Base-by-base conservation (phyloP, 2,888 invertebrate genomes). In the Agrochola lota region DNA sequence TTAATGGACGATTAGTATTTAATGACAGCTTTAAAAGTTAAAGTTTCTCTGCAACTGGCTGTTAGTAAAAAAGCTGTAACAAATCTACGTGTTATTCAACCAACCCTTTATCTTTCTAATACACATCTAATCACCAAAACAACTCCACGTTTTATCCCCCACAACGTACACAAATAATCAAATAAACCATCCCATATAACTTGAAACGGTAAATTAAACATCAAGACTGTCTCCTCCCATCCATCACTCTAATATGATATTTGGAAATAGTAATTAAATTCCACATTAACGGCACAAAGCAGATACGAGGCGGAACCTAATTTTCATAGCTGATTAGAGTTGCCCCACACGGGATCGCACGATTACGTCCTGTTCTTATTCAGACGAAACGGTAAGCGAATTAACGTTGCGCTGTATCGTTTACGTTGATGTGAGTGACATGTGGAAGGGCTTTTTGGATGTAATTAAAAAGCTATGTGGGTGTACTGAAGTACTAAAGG, bases 311-410 rank as follows among this genome's bases (percentile, higher is more conserved):
- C 95, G 95, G 96, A 96, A 96, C 96, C 96, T 96, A 96, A 96
- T 96, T 96, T 96, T 96, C 96, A 96, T 96, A 96, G 96, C 95
- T 96, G 96, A 96, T 96, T 96, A 96, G 96, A 93, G 94, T 92
- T 92, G 93, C 96, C 95, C 95, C 95, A 94, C 93, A 93, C 92
- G 95, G 94, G 95, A 95, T 95, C 94, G 88, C 90, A 85, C 91
- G 94, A 94, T 95, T 94, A 94, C 85, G 79, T 86, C 60, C 86
- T 77, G 83, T 83, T 70, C 85, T 81, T 85, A 72, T 85, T 83
- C 79, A 74, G 84, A 83, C 57, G 74, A 79, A 78, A 85, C 78
- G 72, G 76, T 85, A 85, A 85, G 72, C 77, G 86, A 85, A 86
- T 85, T 85, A 85, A 78, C 76, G 78, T 85, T 74, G 76, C 72